phyloP scores from a whole-genome alignment of 2,797 vertebrate species.

The Enteromius mattozi region DNA sequence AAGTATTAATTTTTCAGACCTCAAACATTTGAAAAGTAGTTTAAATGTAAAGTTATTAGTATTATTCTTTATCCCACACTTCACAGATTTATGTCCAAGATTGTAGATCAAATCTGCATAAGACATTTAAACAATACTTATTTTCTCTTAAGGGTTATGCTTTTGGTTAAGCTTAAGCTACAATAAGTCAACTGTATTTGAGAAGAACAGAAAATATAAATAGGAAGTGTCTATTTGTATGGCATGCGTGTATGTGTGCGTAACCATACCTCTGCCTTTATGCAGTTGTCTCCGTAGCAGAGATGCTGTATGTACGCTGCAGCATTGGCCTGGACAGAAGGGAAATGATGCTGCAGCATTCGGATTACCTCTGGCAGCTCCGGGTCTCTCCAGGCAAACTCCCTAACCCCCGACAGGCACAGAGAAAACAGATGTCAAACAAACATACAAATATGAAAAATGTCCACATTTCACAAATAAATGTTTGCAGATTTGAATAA shows the following conservation, averaged over 20 bases:
- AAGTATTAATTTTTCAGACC: neutral
- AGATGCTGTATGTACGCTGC: constrained; percentile 98
- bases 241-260: neutral
- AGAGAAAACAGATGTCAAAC: constrained; percentile 32
- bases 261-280: constrained; percentile 88
- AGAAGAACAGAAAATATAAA: neutral
- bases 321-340: constrained; percentile 95
- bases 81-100: neutral
- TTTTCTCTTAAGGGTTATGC: neutral
- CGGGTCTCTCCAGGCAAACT: constrained; percentile 97
- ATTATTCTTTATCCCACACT: neutral
- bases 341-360: constrained; percentile 99
- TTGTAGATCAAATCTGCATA: neutral
- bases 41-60: neutral
- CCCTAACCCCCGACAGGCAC: constrained; percentile 74
- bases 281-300: constrained; percentile 94
- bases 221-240: neutral
- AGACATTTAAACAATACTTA: neutral
- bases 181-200: neutral
- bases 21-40: neutral
- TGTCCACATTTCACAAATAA: neutral
- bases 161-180: neutral
- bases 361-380: constrained; percentile 96
- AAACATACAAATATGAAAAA: constrained; percentile 13
- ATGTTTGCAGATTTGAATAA: constrained; percentile 6